Evolutionary conservation across 2,888 invertebrate species (phyloP).

Genomic region (Napeogenes sylphis): DNA sequence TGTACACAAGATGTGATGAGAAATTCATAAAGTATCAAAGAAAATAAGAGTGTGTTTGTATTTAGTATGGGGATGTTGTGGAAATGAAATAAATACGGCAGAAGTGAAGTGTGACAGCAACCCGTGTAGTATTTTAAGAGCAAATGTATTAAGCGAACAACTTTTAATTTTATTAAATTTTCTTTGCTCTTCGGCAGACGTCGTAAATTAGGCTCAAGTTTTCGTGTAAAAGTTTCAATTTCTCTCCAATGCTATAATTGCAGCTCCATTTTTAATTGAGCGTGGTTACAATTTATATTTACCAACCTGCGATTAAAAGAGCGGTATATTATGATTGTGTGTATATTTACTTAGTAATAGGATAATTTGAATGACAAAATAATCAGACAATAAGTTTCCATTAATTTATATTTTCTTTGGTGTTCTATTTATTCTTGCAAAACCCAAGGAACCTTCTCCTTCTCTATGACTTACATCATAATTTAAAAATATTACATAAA

Average conservation of each 20-base stretch:
- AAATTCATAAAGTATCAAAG: too few species aligned
- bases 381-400: too few species aligned
- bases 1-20: too few species aligned
- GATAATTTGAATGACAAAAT: too few species aligned
- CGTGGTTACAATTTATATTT: background rate
- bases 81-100: background rate
- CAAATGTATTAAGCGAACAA: conserved; percentile 14
- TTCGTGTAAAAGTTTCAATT: conserved; percentile 17
- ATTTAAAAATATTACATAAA: too few species aligned
- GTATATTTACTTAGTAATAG: too few species aligned
- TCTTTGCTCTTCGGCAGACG: conserved; percentile 15
- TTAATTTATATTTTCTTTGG: too few species aligned
- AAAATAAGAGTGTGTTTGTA: background rate
- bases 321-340: too few species aligned
- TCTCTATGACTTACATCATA: too few species aligned
- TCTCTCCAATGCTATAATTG: conserved; percentile 7
- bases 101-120: background rate
- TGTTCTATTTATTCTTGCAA: too few species aligned
- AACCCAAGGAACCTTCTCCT: too few species aligned
- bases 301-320: too few species aligned
- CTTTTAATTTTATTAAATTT: conserved; percentile 22
- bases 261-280: background rate
- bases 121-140: conserved; percentile 1
- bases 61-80: background rate
- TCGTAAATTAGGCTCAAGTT: conserved; percentile 21